A percentile compares a stretch with the other conserved stretches of the same genome.
Evolutionary conservation across 30 jellyfish, hydroid and myxozoan species (phyloP).

Genomic region (Sanderia malayensis): DNA sequence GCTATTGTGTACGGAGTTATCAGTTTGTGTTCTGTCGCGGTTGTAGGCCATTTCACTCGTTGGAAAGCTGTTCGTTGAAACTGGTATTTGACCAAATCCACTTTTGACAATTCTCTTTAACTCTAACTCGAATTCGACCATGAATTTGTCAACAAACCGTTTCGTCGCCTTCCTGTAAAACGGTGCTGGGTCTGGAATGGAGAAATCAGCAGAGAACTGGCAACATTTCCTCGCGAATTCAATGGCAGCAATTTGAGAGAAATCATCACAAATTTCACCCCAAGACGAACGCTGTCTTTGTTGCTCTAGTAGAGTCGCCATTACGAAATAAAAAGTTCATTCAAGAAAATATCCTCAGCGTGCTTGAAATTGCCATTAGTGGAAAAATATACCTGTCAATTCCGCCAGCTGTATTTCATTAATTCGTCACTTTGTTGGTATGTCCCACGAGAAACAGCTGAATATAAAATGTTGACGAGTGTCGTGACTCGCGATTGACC

Average conservation of each 20-base stretch:
- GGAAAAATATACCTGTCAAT: too few relatives aligned
- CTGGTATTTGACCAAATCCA: constrained; percentile 19
- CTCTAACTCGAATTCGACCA: constrained; percentile 68
- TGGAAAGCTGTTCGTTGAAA: not conserved
- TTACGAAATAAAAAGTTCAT: not conserved
- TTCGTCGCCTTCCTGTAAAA: constrained; percentile 79
- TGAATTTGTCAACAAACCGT: constrained; percentile 67
- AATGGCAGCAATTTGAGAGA: constrained; percentile 79
- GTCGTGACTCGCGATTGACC: too few relatives aligned
- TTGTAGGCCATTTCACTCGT: constrained; percentile 13
- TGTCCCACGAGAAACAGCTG: too few relatives aligned
- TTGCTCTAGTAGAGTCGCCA: constrained; percentile 61
- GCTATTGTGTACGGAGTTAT: not conserved
- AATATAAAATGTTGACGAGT: too few relatives aligned
- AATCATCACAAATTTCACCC: constrained; percentile 90
- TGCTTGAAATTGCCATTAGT: too few relatives aligned
- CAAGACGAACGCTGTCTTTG: constrained; percentile 51
- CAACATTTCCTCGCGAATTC: constrained; percentile 88
- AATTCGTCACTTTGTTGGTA: too few relatives aligned
- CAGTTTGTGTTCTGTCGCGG: constrained; percentile 62
- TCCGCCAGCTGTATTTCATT: too few relatives aligned
- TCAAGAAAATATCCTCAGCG: not conserved
- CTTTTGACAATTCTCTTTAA: constrained; percentile 50
- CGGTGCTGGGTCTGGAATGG: constrained; percentile 51
- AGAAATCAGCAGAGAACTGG: constrained; percentile 67